Conservation (phyloP, 2,888 invertebrate species). For the Nemotelus pantherinus region DNA sequence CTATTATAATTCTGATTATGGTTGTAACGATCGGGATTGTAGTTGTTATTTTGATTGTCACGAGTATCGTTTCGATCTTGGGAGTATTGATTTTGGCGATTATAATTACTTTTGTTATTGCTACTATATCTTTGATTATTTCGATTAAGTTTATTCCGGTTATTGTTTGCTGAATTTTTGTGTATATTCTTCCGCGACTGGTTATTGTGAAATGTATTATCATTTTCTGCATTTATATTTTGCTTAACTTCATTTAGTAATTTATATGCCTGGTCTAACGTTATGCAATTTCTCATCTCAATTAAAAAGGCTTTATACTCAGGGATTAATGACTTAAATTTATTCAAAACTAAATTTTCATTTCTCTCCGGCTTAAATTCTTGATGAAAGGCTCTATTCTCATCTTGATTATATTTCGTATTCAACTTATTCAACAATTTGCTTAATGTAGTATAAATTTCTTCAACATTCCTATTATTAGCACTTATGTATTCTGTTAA, state of each 20-base stretch:
- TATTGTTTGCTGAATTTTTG: not conserved
- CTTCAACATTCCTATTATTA: not conserved
- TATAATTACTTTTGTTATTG: too few species aligned
- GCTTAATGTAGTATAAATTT: not conserved
- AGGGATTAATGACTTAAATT: not conserved
- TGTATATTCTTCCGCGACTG: not conserved
- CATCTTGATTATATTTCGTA: not conserved
- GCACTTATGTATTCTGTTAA: not conserved
- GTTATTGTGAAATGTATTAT: not conserved
- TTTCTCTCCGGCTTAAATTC: not conserved
- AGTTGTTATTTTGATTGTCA: not conserved
- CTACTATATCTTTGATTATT: not conserved
- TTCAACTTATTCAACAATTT: not conserved
- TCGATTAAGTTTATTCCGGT: not conserved
- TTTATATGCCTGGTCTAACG: not conserved
- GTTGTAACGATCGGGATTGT: not conserved
- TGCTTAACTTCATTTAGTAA: too few species aligned
- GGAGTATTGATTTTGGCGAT: not conserved
- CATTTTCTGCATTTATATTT: not conserved
- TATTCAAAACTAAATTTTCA: not conserved
- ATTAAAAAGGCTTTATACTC: not conserved
- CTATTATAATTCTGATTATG: not conserved
- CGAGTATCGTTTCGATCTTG: not conserved
- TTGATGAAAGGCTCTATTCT: not conserved
- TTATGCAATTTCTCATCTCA: not conserved